Evolutionary conservation across 2,888 invertebrate genomes (phyloP).

Genomic region (Byasa hedistus): DNA sequence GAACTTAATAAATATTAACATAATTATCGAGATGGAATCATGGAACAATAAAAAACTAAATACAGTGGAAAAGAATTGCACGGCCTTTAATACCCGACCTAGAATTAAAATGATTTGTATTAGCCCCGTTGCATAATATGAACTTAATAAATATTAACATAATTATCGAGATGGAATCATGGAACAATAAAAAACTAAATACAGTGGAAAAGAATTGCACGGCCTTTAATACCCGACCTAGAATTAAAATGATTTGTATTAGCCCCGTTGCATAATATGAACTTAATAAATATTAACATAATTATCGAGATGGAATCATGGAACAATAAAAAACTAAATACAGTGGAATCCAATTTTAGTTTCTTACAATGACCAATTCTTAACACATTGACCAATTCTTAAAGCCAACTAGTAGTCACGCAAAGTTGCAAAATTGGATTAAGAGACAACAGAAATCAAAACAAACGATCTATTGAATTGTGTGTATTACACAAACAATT

Average conservation of each 20-base stretch:
- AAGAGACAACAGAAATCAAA: no score
- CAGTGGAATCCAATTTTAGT: no score
- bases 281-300: slow-evolving; percentile 30
- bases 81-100: slow-evolving; percentile 4
- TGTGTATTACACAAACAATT: no score
- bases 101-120: slow-evolving; percentile 14
- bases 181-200: neutral
- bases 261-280: slow-evolving; percentile 26
- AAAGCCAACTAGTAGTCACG: no score
- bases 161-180: neutral
- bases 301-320: neutral
- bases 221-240: slow-evolving; percentile 4
- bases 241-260: slow-evolving; percentile 17
- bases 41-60: neutral
- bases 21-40: neutral
- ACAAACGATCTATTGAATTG: no score
- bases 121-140: slow-evolving; percentile 27
- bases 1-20: slow-evolving; percentile 29
- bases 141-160: slow-evolving; percentile 30
- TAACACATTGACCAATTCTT: no score
- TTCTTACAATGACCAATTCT: no score
- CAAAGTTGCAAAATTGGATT: no score
- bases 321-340: neutral
- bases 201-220: neutral
- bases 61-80: neutral